Base-by-base conservation (phyloP, 2,797 vertebrate genomes). In the Aplochiton taeniatus region DNA sequence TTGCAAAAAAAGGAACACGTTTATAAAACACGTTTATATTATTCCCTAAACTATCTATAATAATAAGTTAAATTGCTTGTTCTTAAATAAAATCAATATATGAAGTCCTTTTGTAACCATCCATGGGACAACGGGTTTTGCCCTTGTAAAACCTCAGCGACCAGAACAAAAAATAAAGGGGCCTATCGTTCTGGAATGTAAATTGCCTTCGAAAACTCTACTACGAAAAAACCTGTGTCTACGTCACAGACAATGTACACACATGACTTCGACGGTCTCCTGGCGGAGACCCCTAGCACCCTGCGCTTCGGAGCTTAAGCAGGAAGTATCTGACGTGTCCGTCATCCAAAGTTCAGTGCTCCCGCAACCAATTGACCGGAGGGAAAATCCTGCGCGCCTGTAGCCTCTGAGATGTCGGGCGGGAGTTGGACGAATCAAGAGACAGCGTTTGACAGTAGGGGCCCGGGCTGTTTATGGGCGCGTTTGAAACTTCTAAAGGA, bases 1-100 rank as follows among this genome's bases (percentile, higher is more conserved):
- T 70, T 89, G 81, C 76, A 31, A 87, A 90, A 76, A 72, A 87
- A 70, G 72, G 80, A 82, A 75, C 83, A 84, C 72, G 81, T 87
- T 83, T 85, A 86, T 89, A 89, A 88, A 89, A 88, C 84, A 86
- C 52, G 67, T 88, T 93, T 93, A 93, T 93, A 94, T 94, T 93
- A 92, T 92, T 87, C 83, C 85, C 91, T 91, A 92, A 85, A 77
- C 90, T 91, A 93, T 87, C 85, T 89, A 93, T 91, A 91, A 83
- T 75, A 83, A 93, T 93, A 94, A 94, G 90, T 93, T 94, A 94
- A 92, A 93, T 93, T 91, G 87, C 83, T 91, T 90, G 85, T 88
- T 87, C 77, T 93, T 94, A 93, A 93, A 93, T 94, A 93, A 93
- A 31, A 91, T 91, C 88, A 91, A 92, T 93, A 92, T 93, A 91